Evolutionary conservation across 2,113 vertebrate genomes (phyloP), one percentile per base, ranked within the genome.

Genomic region (Psittacara wagleri): DNA sequence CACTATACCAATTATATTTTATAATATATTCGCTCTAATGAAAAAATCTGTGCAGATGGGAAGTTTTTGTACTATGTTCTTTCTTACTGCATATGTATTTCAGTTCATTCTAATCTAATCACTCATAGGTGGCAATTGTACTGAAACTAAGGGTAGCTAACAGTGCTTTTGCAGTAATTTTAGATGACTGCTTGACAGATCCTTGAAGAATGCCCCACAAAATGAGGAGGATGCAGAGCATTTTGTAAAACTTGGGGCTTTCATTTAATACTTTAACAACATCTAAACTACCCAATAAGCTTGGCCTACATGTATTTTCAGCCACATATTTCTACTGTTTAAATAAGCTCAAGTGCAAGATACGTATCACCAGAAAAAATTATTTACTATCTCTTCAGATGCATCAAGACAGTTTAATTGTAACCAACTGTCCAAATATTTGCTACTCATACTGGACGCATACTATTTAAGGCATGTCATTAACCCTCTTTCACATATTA

Each of bases 391-490:
- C 78, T 93, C 85, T 95, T 91, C 74, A 86, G 86, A 66, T 89
- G 91, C 82, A 80, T 55, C 35, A 51, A 46, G 49, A 63, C 12
- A n/a, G 18, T 54, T 72, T 25, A 27, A 54, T 59, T 72, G 28
- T 64, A 72, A 57, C 35, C 43, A 91, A 49, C 73, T 11, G 1
- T 54, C 52, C 83, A 84, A 86, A 57, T 62, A 55, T 63, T 46
- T 73, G 39, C 64, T 82, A n/a, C 46, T 85, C 35, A 17, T 87
- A 43, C 90, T 89, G 48, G 24, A 72, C 94, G 96, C 90, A 1
- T n/a, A 95, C 96, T 14, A 0, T 9, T 24, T 35, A 83, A 95
- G 92, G 97, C 94, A 0, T 97, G 78, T 86, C 97, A 78, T 83
- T 96, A 97, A 83, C 95, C 89, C 33, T 80, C 73, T 76, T 70